Evolutionary conservation across 2,888 invertebrate species (phyloP), one percentile per base, ranked within the genome.

Genomic region (Dasysyrphus albostriatus): DNA sequence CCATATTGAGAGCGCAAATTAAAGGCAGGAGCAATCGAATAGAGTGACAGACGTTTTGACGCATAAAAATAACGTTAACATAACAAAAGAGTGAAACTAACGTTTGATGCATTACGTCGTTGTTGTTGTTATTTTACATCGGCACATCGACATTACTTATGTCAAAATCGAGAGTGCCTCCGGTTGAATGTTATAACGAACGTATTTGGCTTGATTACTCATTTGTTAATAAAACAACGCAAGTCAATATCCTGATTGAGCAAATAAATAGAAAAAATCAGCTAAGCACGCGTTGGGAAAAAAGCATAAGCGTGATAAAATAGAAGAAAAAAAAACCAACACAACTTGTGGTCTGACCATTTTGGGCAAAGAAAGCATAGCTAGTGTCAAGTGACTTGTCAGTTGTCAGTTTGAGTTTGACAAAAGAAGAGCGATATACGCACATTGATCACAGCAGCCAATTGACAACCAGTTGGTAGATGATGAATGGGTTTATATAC

Each of bases 1-100:
- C 69, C 39, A 32, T 77, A 77, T 69, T 49, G 12, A 29, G 77
- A 51, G 37, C 16, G 32, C 42, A 37, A 47, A 32, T 56, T 54
- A 67, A 47, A 67, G 47, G 12, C 24, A 74, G 44, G 49, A 58
- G 42, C 74, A 74, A 80, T 67, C 34, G 39, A 39, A 10, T 54
- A 34, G 32, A 67, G 19, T 67, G 74, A 81, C 49, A 74, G 80
- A 81, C 69, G 37, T 69, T 74, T 74, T 34, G 59, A 80, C 34
- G 10, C n/a, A 39, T 32, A 37, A 49, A 24, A 56, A 56, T 63
- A 58, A 79, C 73, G 37, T 65, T 8, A 47, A 65, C 65, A 73
- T 58, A 65, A 76, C 58, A 47, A 72, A 72, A 44, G 72, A 79
- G 78, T 79, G 72, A 79, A 65, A 79, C 47, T 63, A 10, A 47